Conservation (phyloP, 2,113 vertebrate species). For the Proteles cristata region DNA sequence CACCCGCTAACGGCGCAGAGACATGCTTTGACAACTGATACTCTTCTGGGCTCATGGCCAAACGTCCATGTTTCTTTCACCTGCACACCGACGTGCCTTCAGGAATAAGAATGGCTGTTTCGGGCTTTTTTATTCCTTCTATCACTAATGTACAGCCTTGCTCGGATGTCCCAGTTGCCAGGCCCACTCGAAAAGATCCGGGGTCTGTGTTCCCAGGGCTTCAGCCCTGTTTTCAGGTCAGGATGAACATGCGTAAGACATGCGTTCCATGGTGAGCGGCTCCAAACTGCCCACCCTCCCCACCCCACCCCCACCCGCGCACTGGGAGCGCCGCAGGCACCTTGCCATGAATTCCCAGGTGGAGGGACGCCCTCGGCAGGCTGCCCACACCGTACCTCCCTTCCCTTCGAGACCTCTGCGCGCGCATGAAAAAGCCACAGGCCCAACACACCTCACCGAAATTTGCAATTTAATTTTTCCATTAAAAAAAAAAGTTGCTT, state of each 20-base stretch:
- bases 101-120: neutral
- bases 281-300: neutral
- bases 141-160: neutral
- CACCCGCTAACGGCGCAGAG: neutral
- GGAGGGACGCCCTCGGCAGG: neutral
- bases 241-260: accelerated
- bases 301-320: too few species aligned
- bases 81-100: neutral
- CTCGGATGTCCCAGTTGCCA: neutral
- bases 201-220: neutral
- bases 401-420: neutral
- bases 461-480: neutral
- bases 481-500: neutral
- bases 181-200: neutral
- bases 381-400: neutral
- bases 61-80: neutral
- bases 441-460: neutral
- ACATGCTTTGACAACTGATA: too few species aligned
- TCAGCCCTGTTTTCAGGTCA: neutral
- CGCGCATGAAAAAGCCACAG: neutral
- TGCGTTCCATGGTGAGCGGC: accelerated
- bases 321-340: accelerated
- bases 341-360: too few species aligned
- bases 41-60: neutral
- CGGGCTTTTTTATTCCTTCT: neutral